Evolutionary conservation across 2,888 invertebrate species (phyloP).

Genomic region (Lypha dubia): DNA sequence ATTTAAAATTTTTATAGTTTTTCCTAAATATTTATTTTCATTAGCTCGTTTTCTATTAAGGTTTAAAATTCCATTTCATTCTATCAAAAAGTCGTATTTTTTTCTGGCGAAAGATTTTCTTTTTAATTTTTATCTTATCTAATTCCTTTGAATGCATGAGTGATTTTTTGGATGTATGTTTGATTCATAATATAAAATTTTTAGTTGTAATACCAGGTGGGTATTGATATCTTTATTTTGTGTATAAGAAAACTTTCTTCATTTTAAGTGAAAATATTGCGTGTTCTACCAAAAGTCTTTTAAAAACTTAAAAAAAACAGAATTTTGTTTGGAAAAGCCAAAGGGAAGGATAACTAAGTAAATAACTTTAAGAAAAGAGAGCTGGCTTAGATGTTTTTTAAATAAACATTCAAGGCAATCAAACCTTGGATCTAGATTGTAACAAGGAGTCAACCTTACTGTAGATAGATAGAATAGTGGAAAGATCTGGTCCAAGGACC

Average conservation of each 20-base stretch:
- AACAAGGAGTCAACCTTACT: too few species aligned
- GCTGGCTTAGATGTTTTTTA: too few species aligned
- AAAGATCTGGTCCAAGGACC: too few species aligned
- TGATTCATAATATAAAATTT: background rate
- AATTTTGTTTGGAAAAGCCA: background rate
- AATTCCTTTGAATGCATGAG: background rate
- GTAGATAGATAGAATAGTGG: too few species aligned
- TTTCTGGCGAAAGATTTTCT: conserved; percentile 9
- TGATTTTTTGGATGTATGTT: background rate
- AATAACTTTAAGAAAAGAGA: too few species aligned
- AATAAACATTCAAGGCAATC: too few species aligned
- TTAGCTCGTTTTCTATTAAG: background rate
- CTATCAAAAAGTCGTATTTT: conserved; percentile 25
- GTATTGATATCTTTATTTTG: conserved; percentile 19
- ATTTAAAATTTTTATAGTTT: too few species aligned
- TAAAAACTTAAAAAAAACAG: conserved; percentile 14
- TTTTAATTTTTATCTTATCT: background rate
- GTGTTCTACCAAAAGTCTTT: conserved; percentile 20
- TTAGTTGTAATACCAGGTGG: conserved; percentile 43
- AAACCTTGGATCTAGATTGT: too few species aligned
- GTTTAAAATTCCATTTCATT: conserved; percentile 19
- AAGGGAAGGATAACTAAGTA: background rate
- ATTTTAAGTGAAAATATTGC: conserved; percentile 31
- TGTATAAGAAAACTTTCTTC: conserved; percentile 39
- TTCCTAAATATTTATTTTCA: too few species aligned